These are phyloP conservation scores for Drosophila neotestacea DNA, from an alignment of 2,888 invertebrate species.

Conservation along the genomic window DNA sequence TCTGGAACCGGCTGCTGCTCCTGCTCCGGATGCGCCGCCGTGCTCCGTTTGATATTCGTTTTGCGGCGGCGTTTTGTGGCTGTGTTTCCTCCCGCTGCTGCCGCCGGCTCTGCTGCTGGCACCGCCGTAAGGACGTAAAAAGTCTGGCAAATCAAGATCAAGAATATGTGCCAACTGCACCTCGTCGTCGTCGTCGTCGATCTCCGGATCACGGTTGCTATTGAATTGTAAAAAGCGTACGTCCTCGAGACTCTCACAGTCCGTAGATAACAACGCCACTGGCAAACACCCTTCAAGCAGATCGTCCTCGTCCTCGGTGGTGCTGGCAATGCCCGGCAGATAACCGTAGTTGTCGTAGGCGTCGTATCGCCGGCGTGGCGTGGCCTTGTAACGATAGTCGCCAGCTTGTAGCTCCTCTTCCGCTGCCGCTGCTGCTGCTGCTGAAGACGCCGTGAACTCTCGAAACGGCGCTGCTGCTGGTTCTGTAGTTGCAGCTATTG, in stretches of 20 bases:
- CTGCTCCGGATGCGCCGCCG: conserved; percentile 70
- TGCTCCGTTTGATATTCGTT: conserved; percentile 77
- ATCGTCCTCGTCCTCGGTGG: conserved; percentile 69
- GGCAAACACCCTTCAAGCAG: conserved; percentile 70
- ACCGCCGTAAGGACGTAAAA: conserved; percentile 70
- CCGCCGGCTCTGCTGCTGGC: conserved; percentile 67
- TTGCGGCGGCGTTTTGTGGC: conserved; percentile 78
- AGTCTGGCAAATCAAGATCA: conserved; percentile 73
- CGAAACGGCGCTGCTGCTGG: conserved; percentile 23
- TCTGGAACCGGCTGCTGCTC: conserved; percentile 9
- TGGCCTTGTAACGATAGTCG: conserved; percentile 72
- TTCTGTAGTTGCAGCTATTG: conserved; percentile 36
- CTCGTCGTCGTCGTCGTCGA: conserved; percentile 72
- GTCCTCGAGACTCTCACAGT: conserved; percentile 73
- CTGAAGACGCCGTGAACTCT: conserved; percentile 21
- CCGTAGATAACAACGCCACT: conserved; percentile 68
- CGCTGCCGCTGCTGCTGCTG: conserved; percentile 49
- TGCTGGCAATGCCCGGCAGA: conserved; percentile 72
- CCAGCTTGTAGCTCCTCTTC: conserved; percentile 75
- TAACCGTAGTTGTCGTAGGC: conserved; percentile 77
- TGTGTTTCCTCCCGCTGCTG: conserved; percentile 68
- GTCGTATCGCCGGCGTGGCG: conserved; percentile 72
- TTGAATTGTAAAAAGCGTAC: conserved; percentile 64
- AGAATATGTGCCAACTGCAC: conserved; percentile 73
- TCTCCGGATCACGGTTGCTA: conserved; percentile 55